phyloP scores from a whole-genome alignment of 2,797 vertebrate genomes.

The Sphenopsis melanotis region DNA sequence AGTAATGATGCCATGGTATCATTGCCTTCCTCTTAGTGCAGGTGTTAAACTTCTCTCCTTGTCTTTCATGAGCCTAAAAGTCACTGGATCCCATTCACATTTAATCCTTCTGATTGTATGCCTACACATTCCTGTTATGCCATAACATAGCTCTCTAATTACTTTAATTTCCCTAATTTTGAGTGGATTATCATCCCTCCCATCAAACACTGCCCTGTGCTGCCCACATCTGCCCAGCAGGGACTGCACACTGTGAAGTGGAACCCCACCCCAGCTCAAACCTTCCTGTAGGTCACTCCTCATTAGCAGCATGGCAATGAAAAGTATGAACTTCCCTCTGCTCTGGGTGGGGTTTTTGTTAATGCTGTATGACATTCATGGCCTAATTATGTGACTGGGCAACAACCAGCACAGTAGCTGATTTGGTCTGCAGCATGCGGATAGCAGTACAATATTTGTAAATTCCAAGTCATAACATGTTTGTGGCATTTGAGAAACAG shows the following conservation, averaged over 20 bases:
- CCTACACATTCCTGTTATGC: not conserved
- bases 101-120: not conserved
- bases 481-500: not conserved
- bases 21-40: not conserved
- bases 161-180: not conserved
- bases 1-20: not conserved
- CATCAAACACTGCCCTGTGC: not conserved
- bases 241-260: not conserved
- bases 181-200: not conserved
- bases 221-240: not conserved
- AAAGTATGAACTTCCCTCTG: not conserved
- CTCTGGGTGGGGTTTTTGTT: not conserved
- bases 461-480: not conserved
- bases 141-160: not conserved
- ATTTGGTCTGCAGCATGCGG: not conserved
- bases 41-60: not conserved
- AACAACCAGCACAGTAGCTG: not conserved
- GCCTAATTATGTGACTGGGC: not conserved
- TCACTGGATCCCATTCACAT: not conserved
- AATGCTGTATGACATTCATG: not conserved
- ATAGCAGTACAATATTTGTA: not conserved
- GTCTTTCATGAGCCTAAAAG: not conserved
- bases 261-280: not conserved
- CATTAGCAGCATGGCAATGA: not conserved
- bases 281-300: not conserved